Evolutionary conservation across 2,113 vertebrate species (phyloP).

Genomic region (Carettochelys insculpta): DNA sequence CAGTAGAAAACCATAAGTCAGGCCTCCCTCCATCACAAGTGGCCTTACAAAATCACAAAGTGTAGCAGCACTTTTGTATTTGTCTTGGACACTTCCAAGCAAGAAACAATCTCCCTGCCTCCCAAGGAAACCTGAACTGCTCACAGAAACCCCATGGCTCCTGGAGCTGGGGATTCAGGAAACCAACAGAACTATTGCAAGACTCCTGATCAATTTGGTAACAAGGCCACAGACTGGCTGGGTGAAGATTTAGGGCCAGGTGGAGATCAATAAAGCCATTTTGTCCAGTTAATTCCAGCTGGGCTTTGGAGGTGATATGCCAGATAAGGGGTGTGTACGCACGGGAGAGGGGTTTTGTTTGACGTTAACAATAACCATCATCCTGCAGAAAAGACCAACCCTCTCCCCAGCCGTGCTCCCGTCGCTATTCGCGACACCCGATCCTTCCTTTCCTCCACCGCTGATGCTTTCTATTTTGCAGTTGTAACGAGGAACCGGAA

Average conservation of each 20-base stretch:
- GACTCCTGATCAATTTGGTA: background rate
- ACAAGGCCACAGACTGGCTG: background rate
- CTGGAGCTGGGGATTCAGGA: background rate
- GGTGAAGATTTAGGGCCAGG: background rate
- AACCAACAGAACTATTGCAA: background rate
- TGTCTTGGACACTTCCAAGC: background rate
- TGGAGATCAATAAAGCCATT: background rate
- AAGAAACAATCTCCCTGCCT: background rate
- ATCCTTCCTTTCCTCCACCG: background rate
- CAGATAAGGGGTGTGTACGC: background rate
- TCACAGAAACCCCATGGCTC: background rate
- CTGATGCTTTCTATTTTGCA: background rate
- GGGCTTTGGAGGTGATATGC: background rate
- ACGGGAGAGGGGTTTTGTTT: background rate
- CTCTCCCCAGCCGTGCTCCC: background rate
- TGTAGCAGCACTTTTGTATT: background rate
- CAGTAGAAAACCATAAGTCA: background rate
- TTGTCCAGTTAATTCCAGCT: background rate
- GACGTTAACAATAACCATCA: background rate
- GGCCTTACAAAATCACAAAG: background rate
- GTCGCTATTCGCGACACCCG: background rate
- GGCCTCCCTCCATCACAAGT: background rate
- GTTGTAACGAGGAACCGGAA: constrained; percentile 7
- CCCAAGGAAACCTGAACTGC: background rate
- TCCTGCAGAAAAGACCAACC: background rate